Base-by-base conservation (phyloP, 2,797 vertebrate species). In the Gymnopithys bicolor region DNA sequence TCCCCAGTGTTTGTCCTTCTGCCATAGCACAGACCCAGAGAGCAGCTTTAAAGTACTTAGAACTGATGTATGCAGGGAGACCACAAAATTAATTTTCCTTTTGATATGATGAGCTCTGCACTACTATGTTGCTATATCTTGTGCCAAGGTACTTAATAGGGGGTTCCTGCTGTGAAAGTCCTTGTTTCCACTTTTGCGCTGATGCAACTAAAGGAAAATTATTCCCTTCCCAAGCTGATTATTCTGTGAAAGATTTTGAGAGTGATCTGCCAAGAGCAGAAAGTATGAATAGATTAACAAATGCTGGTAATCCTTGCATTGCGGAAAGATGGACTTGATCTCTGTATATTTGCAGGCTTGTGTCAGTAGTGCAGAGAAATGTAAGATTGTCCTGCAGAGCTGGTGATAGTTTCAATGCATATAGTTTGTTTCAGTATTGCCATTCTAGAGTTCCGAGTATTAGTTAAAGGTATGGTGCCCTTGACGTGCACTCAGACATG, bases 41-140 rank as follows among this genome's bases (percentile, higher is more conserved):
- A 84, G 76, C 66, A 91, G 87, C 90, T 97, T 96, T 90, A 84
- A 84, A 81, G 82, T 83, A 30, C 46, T 93, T 78, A 88, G 68
- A 82, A 67, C 52, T 91, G 89, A 41, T 0, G 0, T 86, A 24
- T 90, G 83, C 81, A 74, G 69, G 77, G 79, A 96, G 90, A 94
- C 69, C 91, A 89, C 92, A 92, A 79, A 95, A 88, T 93, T 95
- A 77, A 89, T 97, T 97, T 93, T 92, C 80, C 75, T 92, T 97
- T 84, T 81, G 52, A 77, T 95, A 92, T 93, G 93, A 96, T 96
- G 96, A 89, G 52, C 49, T 91, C 96, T 96, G 96, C 93, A 97
- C 77, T 89, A 68, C 59, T 67, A 5, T 60, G 55, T 77, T 93
- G 78, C 78, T 75, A 33, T 83, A 53, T 76, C 81, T 53, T n/a